A percentile compares a stretch with the other conserved stretches of the same genome.
These are phyloP conservation scores for Dendrolimus pini DNA, from an alignment of 2,888 invertebrate species.

Conservation along the genomic window DNA sequence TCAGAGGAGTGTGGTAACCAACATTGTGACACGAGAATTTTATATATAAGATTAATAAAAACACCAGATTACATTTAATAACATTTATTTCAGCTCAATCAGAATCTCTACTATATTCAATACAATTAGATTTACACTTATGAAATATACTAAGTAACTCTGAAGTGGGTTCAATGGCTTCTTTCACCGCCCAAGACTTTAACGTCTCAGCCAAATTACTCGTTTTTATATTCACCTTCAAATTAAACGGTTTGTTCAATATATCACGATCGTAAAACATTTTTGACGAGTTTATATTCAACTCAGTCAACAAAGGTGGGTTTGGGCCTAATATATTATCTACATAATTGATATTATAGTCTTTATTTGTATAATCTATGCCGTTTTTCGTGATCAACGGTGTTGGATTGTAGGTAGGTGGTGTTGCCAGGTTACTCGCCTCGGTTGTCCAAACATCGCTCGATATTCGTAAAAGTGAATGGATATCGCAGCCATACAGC, in stretches of 20 bases:
- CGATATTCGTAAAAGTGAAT: constrained; percentile 43
- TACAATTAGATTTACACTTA: constrained; percentile 42
- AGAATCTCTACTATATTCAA: constrained; percentile 23
- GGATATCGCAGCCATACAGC: constrained; percentile 43
- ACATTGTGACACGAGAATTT: too few relatives aligned
- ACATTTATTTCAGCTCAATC: constrained; percentile 13
- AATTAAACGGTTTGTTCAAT: constrained; percentile 38
- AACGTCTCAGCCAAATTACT: constrained; percentile 40
- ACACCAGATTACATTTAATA: too few relatives aligned
- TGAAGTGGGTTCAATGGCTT: constrained; percentile 41
- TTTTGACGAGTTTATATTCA: constrained; percentile 31
- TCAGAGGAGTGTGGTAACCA: too few relatives aligned
- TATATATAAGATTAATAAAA: too few relatives aligned
- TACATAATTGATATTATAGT: constrained; percentile 39
- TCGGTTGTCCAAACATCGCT: constrained; percentile 27
- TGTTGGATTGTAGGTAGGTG: constrained; percentile 36
- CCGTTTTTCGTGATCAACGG: constrained; percentile 38
- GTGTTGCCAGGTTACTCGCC: constrained; percentile 28
- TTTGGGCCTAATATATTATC: constrained; percentile 43
- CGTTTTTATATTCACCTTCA: constrained; percentile 35
- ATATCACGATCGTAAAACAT: constrained; percentile 33
- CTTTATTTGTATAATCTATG: constrained; percentile 49
- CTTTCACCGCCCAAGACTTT: constrained; percentile 35
- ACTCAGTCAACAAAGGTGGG: constrained; percentile 43
- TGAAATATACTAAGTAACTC: constrained; percentile 44